Base-by-base conservation (phyloP, 1,140 invertebrate genomes). In the Drosophila orosa region DNA sequence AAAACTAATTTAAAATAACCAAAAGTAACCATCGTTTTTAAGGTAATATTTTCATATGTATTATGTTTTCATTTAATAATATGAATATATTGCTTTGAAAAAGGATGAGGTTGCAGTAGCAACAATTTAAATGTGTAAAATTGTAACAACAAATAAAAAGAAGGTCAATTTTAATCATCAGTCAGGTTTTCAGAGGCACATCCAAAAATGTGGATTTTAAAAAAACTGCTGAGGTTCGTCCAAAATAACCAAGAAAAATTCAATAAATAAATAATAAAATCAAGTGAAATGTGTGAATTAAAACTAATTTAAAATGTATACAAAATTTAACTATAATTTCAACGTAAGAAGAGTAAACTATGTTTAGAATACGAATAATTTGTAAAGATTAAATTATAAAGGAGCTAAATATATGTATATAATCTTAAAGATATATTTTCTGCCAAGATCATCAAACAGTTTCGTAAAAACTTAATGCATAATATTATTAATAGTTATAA, bases 401-500 rank as follows among this genome's bases (percentile, higher is more conserved):
- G 19, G 10, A 42, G 3, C 10, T 19, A 13, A 10, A 40, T 40
- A 10, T 39, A 17, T 39, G 0, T 40, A 10, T 39, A 17, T 39
- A 1, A n/a, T 3, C 7, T 8, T 5, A 4, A 9, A 17, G 0
- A 9, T 39, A 15, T n/a, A 37, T 7, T n/a, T n/a, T 4, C 8
- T 17, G 1, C 8, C 7, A 17, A 22, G n/a, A n/a, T n/a, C n/a
- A n/a, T n/a, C n/a, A n/a, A n/a, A n/a, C n/a, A n/a, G 17, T 1
- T 44, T 15, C 2, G 10, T 62, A 27, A 42, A 25, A 44, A 65
- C n/a, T 47, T 22, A 3, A 5, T n/a, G n/a, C 3, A 10, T 54
- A 31, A 52, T 8, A 52, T 27, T 29, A 45, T 33, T 65, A 58
- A 37, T 56, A 79, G 66, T 61, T 74, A 61, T 73, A 77, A 69